A percentile compares a stretch with the other conserved stretches of the same genome.
Evolutionary conservation across 2,113 vertebrate species (phyloP).

Genomic region (Sturnira hondurensis): DNA sequence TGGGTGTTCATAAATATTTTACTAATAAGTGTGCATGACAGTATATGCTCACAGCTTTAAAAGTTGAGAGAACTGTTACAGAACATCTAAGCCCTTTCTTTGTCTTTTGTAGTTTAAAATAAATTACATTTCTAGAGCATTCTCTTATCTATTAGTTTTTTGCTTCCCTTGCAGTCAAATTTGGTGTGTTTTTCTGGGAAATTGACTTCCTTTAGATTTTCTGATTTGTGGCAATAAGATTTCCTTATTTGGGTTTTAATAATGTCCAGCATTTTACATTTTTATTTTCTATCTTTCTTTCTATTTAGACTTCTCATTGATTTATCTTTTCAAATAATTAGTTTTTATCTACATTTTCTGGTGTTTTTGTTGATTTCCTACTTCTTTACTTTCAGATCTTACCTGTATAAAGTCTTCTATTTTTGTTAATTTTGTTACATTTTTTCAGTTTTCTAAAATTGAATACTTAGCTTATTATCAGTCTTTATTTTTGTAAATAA

Average conservation of each 20-base stretch:
- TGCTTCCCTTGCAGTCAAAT: neutral
- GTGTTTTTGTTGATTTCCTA: neutral
- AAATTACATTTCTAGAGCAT: neutral
- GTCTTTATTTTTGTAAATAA: neutral
- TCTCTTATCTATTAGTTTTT: neutral
- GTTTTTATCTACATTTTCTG: neutral
- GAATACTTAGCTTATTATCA: neutral
- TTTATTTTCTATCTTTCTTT: neutral
- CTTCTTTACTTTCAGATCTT: neutral
- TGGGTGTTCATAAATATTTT: too few relatives aligned
- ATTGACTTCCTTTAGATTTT: neutral
- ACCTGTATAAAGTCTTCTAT: neutral
- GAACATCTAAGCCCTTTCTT: neutral
- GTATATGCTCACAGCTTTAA: neutral
- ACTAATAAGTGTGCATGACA: neutral
- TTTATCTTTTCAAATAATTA: slow-evolving; percentile 15
- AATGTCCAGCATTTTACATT: neutral
- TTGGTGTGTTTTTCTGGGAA: neutral
- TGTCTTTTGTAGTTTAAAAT: neutral
- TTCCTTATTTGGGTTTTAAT: neutral
- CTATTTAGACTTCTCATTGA: neutral
- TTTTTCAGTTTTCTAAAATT: neutral
- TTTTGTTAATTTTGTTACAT: neutral
- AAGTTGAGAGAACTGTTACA: neutral
- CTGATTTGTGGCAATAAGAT: neutral